Conservation (phyloP, 2,797 vertebrate species). For the Enteromius thamalakanensis region DNA sequence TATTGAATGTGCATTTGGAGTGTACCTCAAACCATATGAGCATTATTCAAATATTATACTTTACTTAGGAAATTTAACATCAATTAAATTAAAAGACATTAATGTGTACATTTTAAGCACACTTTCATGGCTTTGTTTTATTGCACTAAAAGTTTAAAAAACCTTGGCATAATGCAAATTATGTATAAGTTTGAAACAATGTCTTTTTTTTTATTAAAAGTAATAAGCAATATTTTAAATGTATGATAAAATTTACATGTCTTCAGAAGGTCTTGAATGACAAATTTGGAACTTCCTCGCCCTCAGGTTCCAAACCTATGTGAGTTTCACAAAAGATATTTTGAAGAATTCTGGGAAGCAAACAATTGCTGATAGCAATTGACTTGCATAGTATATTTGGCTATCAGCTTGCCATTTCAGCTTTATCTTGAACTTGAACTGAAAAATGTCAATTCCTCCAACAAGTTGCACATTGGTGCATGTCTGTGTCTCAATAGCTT, state of each 20-base stretch:
- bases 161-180: background rate
- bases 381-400: background rate
- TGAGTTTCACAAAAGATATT: background rate
- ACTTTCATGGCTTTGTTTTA: background rate
- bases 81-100: background rate
- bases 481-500: background rate
- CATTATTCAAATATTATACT: background rate
- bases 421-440: conserved; percentile 21
- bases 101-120: background rate
- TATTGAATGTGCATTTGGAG: background rate
- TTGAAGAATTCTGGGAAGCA: conserved; percentile 3
- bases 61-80: background rate
- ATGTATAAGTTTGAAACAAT: background rate
- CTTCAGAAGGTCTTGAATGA: background rate
- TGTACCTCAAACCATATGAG: background rate
- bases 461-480: background rate
- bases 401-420: background rate
- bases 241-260: background rate
- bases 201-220: background rate
- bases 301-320: background rate
- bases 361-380: background rate
- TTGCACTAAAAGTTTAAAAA: background rate
- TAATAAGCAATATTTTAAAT: background rate
- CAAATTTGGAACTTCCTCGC: background rate
- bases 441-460: background rate